These are phyloP conservation scores for Acanthoscelides obtectus DNA, from an alignment of 2,888 invertebrate genomes.

Conservation along the genomic window DNA sequence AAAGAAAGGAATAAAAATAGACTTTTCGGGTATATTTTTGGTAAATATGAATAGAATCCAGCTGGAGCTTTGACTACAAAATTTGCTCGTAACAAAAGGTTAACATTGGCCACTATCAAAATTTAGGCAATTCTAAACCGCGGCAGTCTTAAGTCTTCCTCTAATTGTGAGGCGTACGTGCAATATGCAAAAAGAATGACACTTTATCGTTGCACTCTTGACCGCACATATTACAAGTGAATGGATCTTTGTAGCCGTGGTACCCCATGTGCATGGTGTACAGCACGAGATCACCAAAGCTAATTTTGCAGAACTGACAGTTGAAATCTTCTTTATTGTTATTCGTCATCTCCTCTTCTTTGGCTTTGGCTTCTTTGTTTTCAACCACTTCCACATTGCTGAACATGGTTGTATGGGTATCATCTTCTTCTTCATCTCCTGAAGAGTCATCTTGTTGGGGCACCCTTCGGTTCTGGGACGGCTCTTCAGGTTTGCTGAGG, in stretches of 20 bases:
- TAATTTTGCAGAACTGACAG: constrained; percentile 85
- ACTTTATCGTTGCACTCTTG: constrained; percentile 76
- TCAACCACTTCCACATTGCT: constrained; percentile 36
- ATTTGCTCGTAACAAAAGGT: neutral
- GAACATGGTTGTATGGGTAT: constrained; percentile 37
- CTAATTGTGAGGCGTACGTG: constrained; percentile 58
- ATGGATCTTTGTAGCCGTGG: constrained; percentile 88
- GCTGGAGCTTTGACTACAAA: neutral
- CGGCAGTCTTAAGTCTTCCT: constrained; percentile 12
- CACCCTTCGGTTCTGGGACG: constrained; percentile 57
- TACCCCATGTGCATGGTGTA: constrained; percentile 97
- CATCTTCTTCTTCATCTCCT: constrained; percentile 49
- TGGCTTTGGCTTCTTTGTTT: constrained; percentile 19
- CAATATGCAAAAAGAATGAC: constrained; percentile 84
- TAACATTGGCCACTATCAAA: neutral
- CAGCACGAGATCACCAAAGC: constrained; percentile 84
- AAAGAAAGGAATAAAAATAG: no score
- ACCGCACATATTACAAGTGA: constrained; percentile 95
- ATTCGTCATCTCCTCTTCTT: constrained; percentile 24
- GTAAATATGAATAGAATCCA: no score
- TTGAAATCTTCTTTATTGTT: constrained; percentile 47
- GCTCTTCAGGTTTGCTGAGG: constrained; percentile 48
- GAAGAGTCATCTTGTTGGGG: constrained; percentile 49
- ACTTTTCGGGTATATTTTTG: no score
- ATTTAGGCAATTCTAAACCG: neutral